A percentile compares a stretch with the other conserved stretches of the same genome.
These are phyloP conservation scores for Ptilodon capucinus DNA, from an alignment of 2,888 invertebrate species.

Conservation along the genomic window DNA sequence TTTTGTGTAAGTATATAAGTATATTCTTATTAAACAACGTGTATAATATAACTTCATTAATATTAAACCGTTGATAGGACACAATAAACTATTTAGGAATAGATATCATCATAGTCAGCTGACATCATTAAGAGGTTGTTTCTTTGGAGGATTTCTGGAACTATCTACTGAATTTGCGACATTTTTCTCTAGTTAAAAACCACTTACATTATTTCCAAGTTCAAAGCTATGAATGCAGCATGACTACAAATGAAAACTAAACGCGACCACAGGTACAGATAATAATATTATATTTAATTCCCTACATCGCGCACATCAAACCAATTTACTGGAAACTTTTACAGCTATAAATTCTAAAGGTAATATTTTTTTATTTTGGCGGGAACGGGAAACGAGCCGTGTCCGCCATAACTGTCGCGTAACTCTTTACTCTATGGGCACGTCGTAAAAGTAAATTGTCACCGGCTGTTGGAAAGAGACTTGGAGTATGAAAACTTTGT, in stretches of 20 bases:
- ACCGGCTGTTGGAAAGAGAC: conserved; percentile 72
- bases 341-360: conserved; percentile 35
- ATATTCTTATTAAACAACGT: no score
- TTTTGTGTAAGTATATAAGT: no score
- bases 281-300: conserved; percentile 20
- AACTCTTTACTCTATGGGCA: conserved; percentile 77
- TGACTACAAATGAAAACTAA: background rate
- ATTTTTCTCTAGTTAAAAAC: no score
- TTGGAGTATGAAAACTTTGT: conserved; percentile 53
- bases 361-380: conserved; percentile 49
- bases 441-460: conserved; percentile 80
- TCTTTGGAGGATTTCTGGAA: no score
- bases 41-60: no score
- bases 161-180: no score
- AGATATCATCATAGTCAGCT: no score
- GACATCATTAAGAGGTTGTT: no score
- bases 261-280: background rate
- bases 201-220: no score
- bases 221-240: no score
- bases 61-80: no score
- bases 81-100: no score
- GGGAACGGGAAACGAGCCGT: conserved; percentile 66
- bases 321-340: conserved; percentile 44
- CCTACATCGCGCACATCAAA: conserved; percentile 25
- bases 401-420: conserved; percentile 79